Conservation (phyloP, 1,140 invertebrate genomes). For the Macrocentrus cingulum region DNA sequence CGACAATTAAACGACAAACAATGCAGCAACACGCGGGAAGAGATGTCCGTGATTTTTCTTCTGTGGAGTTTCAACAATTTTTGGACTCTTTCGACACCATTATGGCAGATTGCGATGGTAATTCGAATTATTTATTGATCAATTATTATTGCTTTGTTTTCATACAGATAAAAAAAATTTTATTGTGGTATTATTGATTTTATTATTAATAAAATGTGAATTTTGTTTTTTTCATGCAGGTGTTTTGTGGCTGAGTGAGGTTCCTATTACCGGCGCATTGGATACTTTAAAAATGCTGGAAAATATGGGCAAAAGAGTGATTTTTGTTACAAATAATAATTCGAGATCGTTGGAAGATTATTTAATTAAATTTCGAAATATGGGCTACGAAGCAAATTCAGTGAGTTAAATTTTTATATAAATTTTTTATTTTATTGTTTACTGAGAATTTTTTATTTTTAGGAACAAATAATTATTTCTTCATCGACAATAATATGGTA, state of each 20-base stretch:
- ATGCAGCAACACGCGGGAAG: too few relatives aligned
- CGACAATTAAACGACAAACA: too few relatives aligned
- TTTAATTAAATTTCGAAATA: conserved; percentile 36
- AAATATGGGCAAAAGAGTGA: conserved; percentile 67
- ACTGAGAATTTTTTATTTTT: conserved; percentile 19
- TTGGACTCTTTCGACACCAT: conserved; percentile 54
- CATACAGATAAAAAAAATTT: too few relatives aligned
- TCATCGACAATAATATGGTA: conserved; percentile 51
- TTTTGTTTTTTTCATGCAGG: conserved; percentile 49
- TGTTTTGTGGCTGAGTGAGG: conserved; percentile 62
- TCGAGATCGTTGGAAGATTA: conserved; percentile 47
- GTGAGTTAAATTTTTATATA: conserved; percentile 43
- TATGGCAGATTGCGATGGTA: too few relatives aligned
- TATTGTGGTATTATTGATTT: too few relatives aligned
- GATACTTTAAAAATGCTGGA: conserved; percentile 60
- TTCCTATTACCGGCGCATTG: conserved; percentile 55
- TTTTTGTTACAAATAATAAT: conserved; percentile 75
- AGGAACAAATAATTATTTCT: conserved; percentile 54
- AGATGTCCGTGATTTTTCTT: conserved; percentile 26
- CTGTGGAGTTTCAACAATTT: conserved; percentile 42
- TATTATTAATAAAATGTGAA: conserved; percentile 46
- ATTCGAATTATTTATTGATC: too few relatives aligned
- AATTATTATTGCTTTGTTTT: too few relatives aligned
- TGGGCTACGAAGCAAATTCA: conserved; percentile 47
- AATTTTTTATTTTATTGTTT: conserved; percentile 3